Evolutionary conservation across 1,140 invertebrate genomes (phyloP).

Genomic region (Scaptodrosophila lebanonensis): DNA sequence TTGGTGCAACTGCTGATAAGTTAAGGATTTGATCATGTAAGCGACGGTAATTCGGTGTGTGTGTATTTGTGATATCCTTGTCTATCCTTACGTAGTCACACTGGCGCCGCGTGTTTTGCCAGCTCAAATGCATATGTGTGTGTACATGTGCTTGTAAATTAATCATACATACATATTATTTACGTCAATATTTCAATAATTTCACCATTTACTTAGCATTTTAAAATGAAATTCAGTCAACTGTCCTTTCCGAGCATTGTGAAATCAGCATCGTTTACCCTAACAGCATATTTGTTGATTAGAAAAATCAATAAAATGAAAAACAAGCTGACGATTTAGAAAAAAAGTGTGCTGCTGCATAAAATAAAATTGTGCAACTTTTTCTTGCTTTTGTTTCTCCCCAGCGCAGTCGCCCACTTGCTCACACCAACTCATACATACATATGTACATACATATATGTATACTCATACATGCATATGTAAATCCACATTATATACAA

Average conservation of each 20-base stretch:
- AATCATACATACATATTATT: too few species aligned
- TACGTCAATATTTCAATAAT: too few species aligned
- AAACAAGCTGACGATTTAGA: constrained; percentile 1
- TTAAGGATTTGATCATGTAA: background rate
- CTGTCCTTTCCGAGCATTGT: too few species aligned
- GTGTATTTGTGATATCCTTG: constrained; percentile 25
- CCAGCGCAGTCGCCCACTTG: too few species aligned
- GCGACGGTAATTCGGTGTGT: constrained; percentile 12
- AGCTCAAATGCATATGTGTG: constrained; percentile 32
- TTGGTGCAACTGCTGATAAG: background rate
- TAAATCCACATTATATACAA: too few species aligned
- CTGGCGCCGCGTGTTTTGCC: constrained; percentile 63
- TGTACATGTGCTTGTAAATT: constrained; percentile 23
- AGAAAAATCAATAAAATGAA: constrained; percentile 58
- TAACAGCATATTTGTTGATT: constrained; percentile 8
- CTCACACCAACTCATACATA: too few species aligned
- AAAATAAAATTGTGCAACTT: background rate
- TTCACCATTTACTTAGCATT: too few species aligned
- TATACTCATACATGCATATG: too few species aligned
- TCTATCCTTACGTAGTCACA: constrained; percentile 64
- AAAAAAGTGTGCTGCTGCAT: background rate
- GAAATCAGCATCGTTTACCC: too few species aligned
- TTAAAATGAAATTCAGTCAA: too few species aligned
- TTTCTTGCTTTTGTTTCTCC: too few species aligned
- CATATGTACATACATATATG: too few species aligned